Conservation (phyloP, 2,797 vertebrate genomes). For the Crocodylus rhombifer region DNA sequence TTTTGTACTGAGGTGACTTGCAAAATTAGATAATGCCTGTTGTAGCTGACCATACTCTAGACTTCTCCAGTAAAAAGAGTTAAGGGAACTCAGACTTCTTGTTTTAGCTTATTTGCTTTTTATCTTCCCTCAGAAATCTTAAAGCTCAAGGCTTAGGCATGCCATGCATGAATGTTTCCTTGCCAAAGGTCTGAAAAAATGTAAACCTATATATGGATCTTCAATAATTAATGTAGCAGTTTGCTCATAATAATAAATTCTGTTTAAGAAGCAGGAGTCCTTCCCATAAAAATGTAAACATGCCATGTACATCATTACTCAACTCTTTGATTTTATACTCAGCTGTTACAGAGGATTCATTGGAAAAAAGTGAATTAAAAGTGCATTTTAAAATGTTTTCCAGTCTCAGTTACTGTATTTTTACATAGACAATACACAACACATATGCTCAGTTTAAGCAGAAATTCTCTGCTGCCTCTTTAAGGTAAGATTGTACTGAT, state of each 20-base stretch:
- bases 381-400: not conserved
- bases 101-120: not conserved
- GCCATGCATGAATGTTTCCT: not conserved
- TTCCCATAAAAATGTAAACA: too few species aligned
- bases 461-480: not conserved
- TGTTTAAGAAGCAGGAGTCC: too few species aligned
- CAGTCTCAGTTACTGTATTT: slow-evolving; percentile 1
- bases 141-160: not conserved
- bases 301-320: slow-evolving; percentile 3
- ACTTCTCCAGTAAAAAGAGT: not conserved
- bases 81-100: not conserved
- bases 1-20: not conserved
- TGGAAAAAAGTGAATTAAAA: not conserved
- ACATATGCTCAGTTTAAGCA: not conserved
- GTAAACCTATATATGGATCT: not conserved
- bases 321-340: slow-evolving; percentile 29
- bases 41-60: not conserved
- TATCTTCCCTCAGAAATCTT: not conserved
- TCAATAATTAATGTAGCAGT: slow-evolving; percentile 53
- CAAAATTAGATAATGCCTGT: not conserved
- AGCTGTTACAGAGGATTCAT: not conserved
- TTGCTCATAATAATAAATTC: not conserved
- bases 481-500: not conserved
- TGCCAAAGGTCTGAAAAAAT: not conserved
- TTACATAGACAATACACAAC: not conserved